These are phyloP conservation scores for Drosophila colorata DNA, from an alignment of 2,888 invertebrate species.

Conservation along the genomic window DNA sequence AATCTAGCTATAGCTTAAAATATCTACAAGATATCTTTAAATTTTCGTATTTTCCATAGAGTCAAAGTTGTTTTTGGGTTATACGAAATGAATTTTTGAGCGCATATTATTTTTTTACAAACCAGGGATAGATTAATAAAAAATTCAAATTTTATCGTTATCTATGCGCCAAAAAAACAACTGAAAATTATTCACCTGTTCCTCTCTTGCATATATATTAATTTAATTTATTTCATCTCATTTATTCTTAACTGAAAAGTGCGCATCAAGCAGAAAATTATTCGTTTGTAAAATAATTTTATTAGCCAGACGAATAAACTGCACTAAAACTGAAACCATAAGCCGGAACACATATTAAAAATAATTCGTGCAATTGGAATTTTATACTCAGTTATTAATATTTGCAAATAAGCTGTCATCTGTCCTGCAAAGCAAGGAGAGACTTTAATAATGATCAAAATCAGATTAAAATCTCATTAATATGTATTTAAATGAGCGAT, in stretches of 20 bases:
- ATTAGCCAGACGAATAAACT: not conserved
- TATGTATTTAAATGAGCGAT: conserved; percentile 13
- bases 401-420: not conserved
- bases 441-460: conserved; percentile 18
- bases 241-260: not conserved
- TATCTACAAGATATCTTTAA: not conserved
- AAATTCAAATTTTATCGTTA: conserved; percentile 1
- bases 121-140: conserved; percentile 14
- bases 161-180: not conserved
- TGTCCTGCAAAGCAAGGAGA: not conserved
- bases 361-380: conserved; percentile 5
- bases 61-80: not conserved
- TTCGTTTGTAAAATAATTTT: conserved; percentile 6
- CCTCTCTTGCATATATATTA: conserved; percentile 1
- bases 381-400: conserved; percentile 5
- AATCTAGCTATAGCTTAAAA: not conserved
- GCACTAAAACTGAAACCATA: not conserved
- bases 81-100: no score
- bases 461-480: conserved; percentile 45
- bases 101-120: conserved; percentile 27
- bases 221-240: conserved; percentile 4
- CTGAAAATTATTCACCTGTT: conserved; percentile 4
- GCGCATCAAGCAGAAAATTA: not conserved
- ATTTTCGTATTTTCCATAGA: not conserved
- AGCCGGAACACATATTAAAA: conserved; percentile 3